These are phyloP conservation scores for Calypte anna DNA, from an alignment of 2,113 vertebrate species.

Conservation along the genomic window DNA sequence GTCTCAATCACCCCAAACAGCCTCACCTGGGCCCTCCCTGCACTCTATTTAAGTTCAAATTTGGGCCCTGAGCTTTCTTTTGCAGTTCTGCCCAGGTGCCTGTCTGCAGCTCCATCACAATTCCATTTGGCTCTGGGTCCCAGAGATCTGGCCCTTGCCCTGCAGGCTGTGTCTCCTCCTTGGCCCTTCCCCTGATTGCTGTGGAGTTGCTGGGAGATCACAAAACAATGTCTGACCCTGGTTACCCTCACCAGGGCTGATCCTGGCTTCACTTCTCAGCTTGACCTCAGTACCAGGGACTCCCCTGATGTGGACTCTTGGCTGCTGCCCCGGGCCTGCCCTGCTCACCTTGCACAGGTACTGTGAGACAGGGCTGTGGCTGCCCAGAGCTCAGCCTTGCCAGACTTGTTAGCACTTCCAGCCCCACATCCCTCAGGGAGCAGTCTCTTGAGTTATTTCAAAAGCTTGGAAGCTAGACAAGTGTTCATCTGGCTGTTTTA, in stretches of 20 bases:
- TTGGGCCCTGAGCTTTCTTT: rapidly evolving
- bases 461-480: not conserved
- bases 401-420: not conserved
- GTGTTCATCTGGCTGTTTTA: not conserved
- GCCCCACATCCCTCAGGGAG: not conserved
- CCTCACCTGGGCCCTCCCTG: not conserved
- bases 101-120: rapidly evolving
- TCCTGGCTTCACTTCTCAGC: not conserved
- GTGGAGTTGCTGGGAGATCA: rapidly evolving
- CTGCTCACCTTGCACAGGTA: not conserved
- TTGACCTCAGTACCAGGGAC: no score
- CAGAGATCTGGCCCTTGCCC: not conserved
- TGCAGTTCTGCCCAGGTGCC: rapidly evolving
- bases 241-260: not conserved
- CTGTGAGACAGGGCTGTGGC: not conserved
- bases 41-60: not conserved
- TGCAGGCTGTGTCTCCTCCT: not conserved
- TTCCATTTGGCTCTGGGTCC: not conserved
- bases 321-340: not conserved
- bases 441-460: not conserved
- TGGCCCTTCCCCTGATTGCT: not conserved
- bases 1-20: not conserved
- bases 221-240: rapidly evolving
- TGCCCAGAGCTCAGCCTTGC: not conserved
- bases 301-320: not conserved